A percentile compares a stretch with the other conserved stretches of the same genome.
phyloP scores from a whole-genome alignment of 92 coral and sea anemone genomes.

The Actinostola sp. region DNA sequence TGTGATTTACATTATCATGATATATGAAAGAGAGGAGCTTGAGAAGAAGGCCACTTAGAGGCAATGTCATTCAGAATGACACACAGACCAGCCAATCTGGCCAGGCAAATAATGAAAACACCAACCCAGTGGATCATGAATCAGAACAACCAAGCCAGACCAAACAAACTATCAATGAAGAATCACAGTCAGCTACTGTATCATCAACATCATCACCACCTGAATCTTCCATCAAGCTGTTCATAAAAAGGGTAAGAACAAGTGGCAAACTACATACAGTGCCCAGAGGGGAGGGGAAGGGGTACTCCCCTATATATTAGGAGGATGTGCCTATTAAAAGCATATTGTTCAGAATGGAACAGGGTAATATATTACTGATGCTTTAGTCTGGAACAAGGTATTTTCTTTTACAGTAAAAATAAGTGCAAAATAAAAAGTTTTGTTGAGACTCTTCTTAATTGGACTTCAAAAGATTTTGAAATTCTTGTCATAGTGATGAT shows the following conservation, averaged over 20 bases:
- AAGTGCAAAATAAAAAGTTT: too few relatives aligned
- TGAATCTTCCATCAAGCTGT: not conserved
- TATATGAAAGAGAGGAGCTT: slow-evolving; percentile 53
- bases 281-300: too few relatives aligned
- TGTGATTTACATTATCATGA: too few relatives aligned
- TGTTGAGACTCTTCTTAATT: too few relatives aligned
- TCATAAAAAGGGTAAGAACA: slow-evolving; percentile 48
- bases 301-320: too few relatives aligned
- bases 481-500: too few relatives aligned
- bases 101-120: slow-evolving; percentile 17
- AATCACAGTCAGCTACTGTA: slow-evolving; percentile 82
- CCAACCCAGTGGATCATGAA: slow-evolving; percentile 9
- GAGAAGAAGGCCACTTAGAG: slow-evolving; percentile 76
- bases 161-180: slow-evolving; percentile 33
- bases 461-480: too few relatives aligned
- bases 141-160: slow-evolving; percentile 22
- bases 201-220: slow-evolving; percentile 78
- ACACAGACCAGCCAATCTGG: slow-evolving; percentile 16
- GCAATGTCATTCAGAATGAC: slow-evolving; percentile 35
- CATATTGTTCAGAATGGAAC: too few relatives aligned
- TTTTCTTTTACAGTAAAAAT: too few relatives aligned
- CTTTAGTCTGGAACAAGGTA: too few relatives aligned
- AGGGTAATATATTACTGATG: too few relatives aligned
- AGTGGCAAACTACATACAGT: not conserved
- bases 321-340: too few relatives aligned